A percentile compares a stretch with the other conserved stretches of the same genome.
Evolutionary conservation across 1,140 invertebrate species (phyloP).

Genomic region (Meteorus sp.): DNA sequence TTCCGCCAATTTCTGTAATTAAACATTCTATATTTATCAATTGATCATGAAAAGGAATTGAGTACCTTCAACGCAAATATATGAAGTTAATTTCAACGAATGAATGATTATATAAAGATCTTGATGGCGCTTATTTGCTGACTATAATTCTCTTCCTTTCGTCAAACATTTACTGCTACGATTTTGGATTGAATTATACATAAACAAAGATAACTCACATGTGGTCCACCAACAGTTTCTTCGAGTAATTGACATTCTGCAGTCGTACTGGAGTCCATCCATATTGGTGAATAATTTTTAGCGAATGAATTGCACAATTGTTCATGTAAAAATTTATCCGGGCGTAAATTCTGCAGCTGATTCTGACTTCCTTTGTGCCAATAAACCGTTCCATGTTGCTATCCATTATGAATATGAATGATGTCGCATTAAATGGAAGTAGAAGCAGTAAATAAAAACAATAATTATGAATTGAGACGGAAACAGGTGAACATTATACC

Average conservation of each 20-base stretch:
- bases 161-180: too few species aligned
- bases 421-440: conserved; percentile 15
- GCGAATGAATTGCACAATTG: conserved; percentile 81
- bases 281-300: conserved; percentile 82
- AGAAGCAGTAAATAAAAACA: not conserved
- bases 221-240: conserved; percentile 75
- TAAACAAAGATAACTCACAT: conserved; percentile 63
- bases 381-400: conserved; percentile 97
- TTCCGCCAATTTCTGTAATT: conserved; percentile 71
- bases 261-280: conserved; percentile 94
- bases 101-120: not conserved
- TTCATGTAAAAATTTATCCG: conserved; percentile 78
- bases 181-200: too few species aligned
- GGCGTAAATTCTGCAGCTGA: conserved; percentile 68
- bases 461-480: too few species aligned
- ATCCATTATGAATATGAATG: conserved; percentile 33
- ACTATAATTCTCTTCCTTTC: too few species aligned
- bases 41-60: not conserved
- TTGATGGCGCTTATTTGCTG: too few species aligned
- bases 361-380: conserved; percentile 79
- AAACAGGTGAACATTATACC: conserved; percentile 56
- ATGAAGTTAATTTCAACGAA: not conserved
- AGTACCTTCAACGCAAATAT: conserved; percentile 1
- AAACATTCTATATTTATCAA: not conserved
- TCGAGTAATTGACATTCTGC: conserved; percentile 80